Conservation (phyloP, 2,797 vertebrate species). For the Protonibea diacanthus region DNA sequence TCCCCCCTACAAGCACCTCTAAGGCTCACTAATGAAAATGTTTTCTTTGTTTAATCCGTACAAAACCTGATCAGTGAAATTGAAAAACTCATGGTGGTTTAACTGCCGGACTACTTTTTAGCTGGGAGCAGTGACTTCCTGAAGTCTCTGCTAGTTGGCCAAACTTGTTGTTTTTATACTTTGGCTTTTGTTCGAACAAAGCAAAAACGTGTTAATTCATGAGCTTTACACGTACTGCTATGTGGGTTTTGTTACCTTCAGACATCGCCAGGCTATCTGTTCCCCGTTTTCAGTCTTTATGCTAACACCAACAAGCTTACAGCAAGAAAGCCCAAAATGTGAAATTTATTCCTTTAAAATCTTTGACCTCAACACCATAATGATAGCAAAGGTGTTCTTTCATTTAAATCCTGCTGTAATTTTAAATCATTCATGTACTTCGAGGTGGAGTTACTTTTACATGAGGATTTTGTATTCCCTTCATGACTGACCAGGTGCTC, state of each 20-base stretch:
- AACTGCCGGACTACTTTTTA: neutral
- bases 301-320: neutral
- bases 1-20: neutral
- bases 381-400: neutral
- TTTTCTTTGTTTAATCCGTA: neutral
- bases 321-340: neutral
- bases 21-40: constrained; percentile 1
- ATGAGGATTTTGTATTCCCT: neutral
- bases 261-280: neutral
- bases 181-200: constrained; percentile 1
- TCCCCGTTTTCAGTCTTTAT: constrained; percentile 9
- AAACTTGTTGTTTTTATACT: neutral
- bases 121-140: neutral
- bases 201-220: neutral
- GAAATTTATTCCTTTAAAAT: neutral
- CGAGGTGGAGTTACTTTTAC: neutral
- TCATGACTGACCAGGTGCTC: constrained; percentile 13
- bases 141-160: neutral
- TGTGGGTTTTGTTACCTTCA: neutral
- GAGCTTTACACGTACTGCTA: neutral
- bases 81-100: neutral
- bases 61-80: neutral
- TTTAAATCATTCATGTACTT: neutral
- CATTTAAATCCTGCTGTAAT: constrained; percentile 20
- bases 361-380: neutral